Conservation (phyloP, 30 jellyfish, hydroid and myxozoan species). For the Pelagia noctiluca region DNA sequence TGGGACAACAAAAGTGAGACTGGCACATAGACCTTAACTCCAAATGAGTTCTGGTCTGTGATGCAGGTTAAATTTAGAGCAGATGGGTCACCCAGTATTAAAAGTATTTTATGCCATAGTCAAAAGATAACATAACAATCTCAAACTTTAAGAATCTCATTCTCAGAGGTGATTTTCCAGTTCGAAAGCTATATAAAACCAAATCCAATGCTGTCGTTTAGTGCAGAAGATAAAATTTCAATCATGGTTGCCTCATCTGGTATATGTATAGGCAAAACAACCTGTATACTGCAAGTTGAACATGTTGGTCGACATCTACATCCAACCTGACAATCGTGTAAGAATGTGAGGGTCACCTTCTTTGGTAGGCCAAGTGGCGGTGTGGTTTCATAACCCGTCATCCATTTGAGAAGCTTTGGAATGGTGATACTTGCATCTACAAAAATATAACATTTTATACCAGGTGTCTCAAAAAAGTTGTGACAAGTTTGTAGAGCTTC, state of each 20-base stretch:
- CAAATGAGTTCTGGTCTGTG: too few species aligned
- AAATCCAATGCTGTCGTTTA: conserved; percentile 32
- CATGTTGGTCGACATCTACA: conserved; percentile 27
- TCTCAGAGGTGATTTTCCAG: conserved; percentile 3
- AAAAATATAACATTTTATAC: neutral
- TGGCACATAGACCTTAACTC: too few species aligned
- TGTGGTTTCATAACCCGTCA: neutral
- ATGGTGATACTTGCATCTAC: neutral
- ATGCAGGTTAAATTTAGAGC: too few species aligned
- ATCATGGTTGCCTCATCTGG: neutral
- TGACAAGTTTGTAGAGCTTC: neutral
- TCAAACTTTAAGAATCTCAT: neutral
- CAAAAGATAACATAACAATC: too few species aligned
- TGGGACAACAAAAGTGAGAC: too few species aligned
- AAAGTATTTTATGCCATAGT: too few species aligned
- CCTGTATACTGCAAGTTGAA: conserved; percentile 1
- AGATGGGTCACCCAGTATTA: too few species aligned
- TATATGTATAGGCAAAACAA: conserved; percentile 19
- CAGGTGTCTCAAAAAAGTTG: neutral
- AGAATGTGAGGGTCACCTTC: neutral
- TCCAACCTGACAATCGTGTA: neutral
- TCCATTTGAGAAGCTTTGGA: neutral
- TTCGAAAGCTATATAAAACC: conserved; percentile 8
- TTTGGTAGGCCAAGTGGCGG: conserved; percentile 22
- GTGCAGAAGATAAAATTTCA: conserved; percentile 9